phyloP scores from a whole-genome alignment of 2,797 vertebrate species.

The Tinamus major region DNA sequence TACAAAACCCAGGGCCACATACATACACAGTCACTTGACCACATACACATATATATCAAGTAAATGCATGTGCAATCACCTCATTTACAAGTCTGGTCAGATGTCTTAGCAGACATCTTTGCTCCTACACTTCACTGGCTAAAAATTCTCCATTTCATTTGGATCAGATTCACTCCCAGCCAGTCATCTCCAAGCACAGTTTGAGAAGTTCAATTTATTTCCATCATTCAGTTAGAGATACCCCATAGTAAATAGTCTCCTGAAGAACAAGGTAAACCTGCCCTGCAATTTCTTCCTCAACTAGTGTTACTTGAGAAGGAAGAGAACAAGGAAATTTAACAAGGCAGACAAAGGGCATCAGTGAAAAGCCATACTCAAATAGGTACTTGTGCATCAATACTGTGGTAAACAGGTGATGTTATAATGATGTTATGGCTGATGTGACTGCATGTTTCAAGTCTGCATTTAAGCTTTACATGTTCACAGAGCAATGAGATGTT shows the following conservation, averaged over 20 bases:
- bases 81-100: not conserved
- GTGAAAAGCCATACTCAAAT: not conserved
- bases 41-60: no score
- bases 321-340: not conserved
- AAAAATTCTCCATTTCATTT: not conserved
- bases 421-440: accelerated
- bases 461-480: not conserved
- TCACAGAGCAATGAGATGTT: not conserved
- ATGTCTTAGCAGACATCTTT: not conserved
- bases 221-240: not conserved
- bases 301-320: not conserved
- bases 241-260: not conserved
- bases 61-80: not conserved
- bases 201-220: not conserved
- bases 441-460: not conserved
- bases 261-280: not conserved
- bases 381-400: not conserved
- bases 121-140: not conserved
- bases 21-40: no score
- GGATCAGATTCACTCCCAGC: not conserved
- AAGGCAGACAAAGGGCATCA: not conserved
- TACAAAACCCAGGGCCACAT: not conserved
- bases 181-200: not conserved
- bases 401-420: not conserved
- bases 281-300: not conserved